phyloP scores from a whole-genome alignment of 2,113 vertebrate genomes.

The Salvelinus fontinalis region DNA sequence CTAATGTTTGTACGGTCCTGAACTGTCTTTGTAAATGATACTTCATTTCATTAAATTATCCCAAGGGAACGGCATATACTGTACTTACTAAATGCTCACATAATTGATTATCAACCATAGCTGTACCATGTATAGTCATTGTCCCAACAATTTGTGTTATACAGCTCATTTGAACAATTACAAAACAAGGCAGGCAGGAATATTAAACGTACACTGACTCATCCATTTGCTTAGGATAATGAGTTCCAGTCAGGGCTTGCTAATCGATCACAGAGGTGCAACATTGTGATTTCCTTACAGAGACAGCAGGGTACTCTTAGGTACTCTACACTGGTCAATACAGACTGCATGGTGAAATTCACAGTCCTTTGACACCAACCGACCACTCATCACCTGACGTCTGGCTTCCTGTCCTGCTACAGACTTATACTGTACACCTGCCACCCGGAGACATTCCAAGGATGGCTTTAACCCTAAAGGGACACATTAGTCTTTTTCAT shows the following conservation, averaged over 20 bases:
- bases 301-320: neutral
- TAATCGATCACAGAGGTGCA: neutral
- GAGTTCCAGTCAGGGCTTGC: neutral
- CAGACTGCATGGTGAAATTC: neutral
- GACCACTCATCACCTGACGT: neutral
- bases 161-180: neutral
- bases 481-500: conserved; percentile 21
- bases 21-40: neutral
- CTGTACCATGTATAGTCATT: neutral
- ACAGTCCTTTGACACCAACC: neutral
- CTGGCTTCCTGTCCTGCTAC: neutral
- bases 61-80: neutral
- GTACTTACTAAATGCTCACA: no score
- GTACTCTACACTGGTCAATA: neutral
- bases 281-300: neutral
- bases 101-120: neutral
- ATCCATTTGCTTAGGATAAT: neutral
- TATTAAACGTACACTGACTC: neutral
- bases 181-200: neutral
- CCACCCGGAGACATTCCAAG: conserved; percentile 4
- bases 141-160: neutral
- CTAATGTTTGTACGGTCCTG: neutral
- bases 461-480: conserved; percentile 3
- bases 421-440: conserved; percentile 5
- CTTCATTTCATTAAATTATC: neutral